Conservation (phyloP, 2,888 invertebrate species). For the Eurytoma adleriae region DNA sequence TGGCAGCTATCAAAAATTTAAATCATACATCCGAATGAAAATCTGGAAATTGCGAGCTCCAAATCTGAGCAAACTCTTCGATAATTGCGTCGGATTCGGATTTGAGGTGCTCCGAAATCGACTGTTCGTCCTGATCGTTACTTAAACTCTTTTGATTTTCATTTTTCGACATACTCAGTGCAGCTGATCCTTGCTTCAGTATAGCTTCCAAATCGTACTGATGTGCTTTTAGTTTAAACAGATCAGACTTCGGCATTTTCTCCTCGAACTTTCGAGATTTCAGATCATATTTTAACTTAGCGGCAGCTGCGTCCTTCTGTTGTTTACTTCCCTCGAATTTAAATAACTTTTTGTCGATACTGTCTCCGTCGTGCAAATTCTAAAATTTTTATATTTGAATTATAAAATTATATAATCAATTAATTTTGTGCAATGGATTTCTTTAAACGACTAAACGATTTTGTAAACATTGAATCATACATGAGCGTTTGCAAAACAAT, state of each 20-base stretch:
- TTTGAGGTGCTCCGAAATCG: slow-evolving; percentile 63
- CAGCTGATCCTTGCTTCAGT: slow-evolving; percentile 58
- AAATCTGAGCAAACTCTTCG: slow-evolving; percentile 69
- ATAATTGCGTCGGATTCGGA: slow-evolving; percentile 71
- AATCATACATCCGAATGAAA: slow-evolving; percentile 26
- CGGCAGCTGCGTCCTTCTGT: slow-evolving; percentile 52
- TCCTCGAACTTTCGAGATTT: slow-evolving; percentile 73
- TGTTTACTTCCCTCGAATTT: slow-evolving; percentile 44
- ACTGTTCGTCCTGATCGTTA: slow-evolving; percentile 57
- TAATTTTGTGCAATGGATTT: no score
- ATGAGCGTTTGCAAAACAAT: background rate
- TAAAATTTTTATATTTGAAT: slow-evolving; percentile 9
- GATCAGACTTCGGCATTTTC: slow-evolving; percentile 70
- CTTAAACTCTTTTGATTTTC: slow-evolving; percentile 20
- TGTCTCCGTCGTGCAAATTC: slow-evolving; percentile 33
- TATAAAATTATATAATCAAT: no score
- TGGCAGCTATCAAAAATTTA: background rate
- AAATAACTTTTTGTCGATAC: slow-evolving; percentile 46
- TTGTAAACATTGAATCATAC: background rate
- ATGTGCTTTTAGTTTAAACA: slow-evolving; percentile 64
- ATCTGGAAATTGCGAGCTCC: slow-evolving; percentile 62
- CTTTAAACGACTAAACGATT: no score
- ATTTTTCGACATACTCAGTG: slow-evolving; percentile 41
- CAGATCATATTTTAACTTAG: slow-evolving; percentile 67
- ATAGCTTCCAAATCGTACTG: slow-evolving; percentile 65